Percentiles rank a stretch among this genome's conserved stretches.
Conservation (phyloP, 2,113 vertebrate genomes). For the Ancistrus triradiatus region DNA sequence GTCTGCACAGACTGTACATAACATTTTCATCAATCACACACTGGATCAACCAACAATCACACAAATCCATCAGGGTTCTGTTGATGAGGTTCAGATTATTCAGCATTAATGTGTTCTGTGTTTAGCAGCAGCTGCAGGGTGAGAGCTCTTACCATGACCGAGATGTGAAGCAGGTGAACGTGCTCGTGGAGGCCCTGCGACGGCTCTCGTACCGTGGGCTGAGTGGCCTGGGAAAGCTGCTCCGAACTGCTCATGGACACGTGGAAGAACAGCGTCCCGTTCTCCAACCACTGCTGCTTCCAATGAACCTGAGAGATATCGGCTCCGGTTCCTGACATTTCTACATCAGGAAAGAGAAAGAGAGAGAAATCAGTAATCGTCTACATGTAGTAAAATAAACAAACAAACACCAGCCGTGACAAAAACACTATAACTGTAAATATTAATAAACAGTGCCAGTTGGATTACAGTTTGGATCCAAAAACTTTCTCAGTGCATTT, state of each 20-base stretch:
- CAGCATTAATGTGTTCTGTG: too few species aligned
- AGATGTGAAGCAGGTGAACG: conserved; percentile 94
- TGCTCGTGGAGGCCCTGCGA: conserved; percentile 88
- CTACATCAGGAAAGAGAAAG: conserved; percentile 61
- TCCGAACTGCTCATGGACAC: conserved; percentile 86
- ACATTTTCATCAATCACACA: too few species aligned
- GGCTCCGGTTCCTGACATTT: conserved; percentile 88
- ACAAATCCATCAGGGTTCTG: too few species aligned
- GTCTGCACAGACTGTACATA: too few species aligned
- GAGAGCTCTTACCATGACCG: conserved; percentile 86
- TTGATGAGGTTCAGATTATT: too few species aligned
- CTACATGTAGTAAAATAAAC: background rate
- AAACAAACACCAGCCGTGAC: too few species aligned
- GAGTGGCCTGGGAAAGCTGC: conserved; percentile 76
- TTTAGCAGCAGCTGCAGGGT: too few species aligned
- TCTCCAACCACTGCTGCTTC: conserved; percentile 98
- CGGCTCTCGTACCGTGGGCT: conserved; percentile 79
- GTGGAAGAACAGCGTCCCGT: conserved; percentile 93
- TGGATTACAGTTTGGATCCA: too few species aligned
- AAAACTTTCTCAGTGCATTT: too few species aligned
- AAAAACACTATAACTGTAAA: too few species aligned
- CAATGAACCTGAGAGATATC: conserved; percentile 95
- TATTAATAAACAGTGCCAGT: too few species aligned
- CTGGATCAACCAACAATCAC: too few species aligned
- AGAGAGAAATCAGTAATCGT: background rate